Evolutionary conservation across 1,140 invertebrate genomes (phyloP).

Genomic region (Polyergus mexicanus): DNA sequence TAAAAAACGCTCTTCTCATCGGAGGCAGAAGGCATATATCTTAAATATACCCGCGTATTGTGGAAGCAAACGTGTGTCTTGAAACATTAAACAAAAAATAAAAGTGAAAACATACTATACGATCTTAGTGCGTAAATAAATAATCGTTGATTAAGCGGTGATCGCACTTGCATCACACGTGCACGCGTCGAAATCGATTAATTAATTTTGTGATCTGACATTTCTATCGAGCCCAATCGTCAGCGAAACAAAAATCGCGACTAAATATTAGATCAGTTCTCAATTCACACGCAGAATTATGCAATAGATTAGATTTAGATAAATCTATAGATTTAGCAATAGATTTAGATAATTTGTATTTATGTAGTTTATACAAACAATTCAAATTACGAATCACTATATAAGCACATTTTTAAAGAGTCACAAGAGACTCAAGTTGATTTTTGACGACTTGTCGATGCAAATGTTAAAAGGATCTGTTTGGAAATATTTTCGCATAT

Average conservation of each 20-base stretch:
- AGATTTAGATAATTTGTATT: too few species aligned
- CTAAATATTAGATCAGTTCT: neutral
- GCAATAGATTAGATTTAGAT: too few species aligned
- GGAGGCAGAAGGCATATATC: neutral
- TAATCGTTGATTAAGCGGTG: neutral
- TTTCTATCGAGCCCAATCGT: neutral
- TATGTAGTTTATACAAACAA: neutral
- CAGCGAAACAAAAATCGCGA: neutral
- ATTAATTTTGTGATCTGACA: slow-evolving; percentile 29
- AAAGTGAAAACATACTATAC: neutral
- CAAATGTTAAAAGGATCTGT: slow-evolving; percentile 10
- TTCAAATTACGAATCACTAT: neutral
- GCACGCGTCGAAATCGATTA: slow-evolving; percentile 2
- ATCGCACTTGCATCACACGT: neutral
- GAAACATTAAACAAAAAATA: slow-evolving; percentile 13
- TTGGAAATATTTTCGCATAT: neutral
- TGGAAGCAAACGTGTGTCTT: slow-evolving; percentile 10
- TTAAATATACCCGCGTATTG: slow-evolving; percentile 28
- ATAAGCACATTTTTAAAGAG: slow-evolving; percentile 25
- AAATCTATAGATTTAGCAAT: too few species aligned
- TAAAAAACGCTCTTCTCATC: neutral
- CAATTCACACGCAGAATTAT: slow-evolving; percentile 1
- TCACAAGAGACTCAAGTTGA: slow-evolving; percentile 10
- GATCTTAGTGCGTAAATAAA: neutral
- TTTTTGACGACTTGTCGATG: slow-evolving; percentile 24